phyloP scores from a whole-genome alignment of 2,888 invertebrate species.

The Nephrotoma appendiculata region DNA sequence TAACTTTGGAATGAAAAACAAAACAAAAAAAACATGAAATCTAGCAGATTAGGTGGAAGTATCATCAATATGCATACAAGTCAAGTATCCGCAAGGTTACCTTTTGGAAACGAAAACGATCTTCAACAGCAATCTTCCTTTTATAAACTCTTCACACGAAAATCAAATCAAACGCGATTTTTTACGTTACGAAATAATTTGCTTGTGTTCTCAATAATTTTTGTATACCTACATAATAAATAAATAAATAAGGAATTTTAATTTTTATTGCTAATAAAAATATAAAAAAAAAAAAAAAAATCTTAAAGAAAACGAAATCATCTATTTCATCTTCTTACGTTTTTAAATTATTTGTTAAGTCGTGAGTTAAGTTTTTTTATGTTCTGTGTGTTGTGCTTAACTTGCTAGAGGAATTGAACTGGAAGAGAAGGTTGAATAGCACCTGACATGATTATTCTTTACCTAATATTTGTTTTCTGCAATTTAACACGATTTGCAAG shows the following conservation, averaged over 20 bases:
- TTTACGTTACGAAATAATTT: neutral
- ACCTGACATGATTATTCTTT: neutral
- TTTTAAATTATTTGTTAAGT: neutral
- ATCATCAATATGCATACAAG: neutral
- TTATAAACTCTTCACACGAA: neutral
- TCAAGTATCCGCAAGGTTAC: neutral
- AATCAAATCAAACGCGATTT: neutral
- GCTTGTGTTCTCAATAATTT: neutral
- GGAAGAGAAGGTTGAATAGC: neutral
- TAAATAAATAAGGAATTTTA: neutral
- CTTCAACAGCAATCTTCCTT: neutral
- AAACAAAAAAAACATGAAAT: neutral
- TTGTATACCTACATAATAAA: neutral
- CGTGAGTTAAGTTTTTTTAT: neutral
- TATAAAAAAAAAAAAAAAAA: neutral
- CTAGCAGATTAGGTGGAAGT: neutral
- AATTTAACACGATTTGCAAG: neutral
- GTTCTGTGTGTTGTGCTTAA: neutral
- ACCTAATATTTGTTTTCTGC: neutral
- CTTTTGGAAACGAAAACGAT: neutral
- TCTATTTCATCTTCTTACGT: neutral
- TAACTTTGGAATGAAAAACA: neutral
- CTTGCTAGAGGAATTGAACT: neutral
- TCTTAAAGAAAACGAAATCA: neutral
- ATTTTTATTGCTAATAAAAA: neutral